Conservation (phyloP, 2,797 vertebrate species). For the Limosa lapponica region DNA sequence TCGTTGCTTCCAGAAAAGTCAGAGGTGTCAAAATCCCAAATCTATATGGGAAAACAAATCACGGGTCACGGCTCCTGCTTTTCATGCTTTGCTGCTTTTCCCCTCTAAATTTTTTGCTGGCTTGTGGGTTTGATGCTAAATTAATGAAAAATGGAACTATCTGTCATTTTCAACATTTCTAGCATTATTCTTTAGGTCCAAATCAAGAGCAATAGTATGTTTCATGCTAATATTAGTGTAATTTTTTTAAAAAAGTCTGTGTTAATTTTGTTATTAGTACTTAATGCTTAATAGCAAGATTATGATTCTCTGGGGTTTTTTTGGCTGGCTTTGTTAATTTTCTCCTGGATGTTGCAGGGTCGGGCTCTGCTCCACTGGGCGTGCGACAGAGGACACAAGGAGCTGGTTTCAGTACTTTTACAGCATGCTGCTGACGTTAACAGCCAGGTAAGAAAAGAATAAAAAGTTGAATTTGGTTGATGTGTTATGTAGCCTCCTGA, state of each 20-base stretch:
- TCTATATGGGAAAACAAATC: neutral
- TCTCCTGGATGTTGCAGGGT: conserved; percentile 81
- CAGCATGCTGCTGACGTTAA: conserved; percentile 91
- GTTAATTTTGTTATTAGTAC: neutral
- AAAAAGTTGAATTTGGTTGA: neutral
- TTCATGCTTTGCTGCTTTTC: neutral
- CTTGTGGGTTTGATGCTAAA: neutral
- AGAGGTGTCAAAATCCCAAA: neutral
- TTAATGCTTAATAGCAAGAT: neutral
- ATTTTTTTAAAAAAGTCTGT: neutral
- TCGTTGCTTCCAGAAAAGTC: neutral
- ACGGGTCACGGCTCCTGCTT: neutral
- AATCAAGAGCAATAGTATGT: neutral
- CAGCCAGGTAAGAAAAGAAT: conserved; percentile 86
- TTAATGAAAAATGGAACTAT: neutral
- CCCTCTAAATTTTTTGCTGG: neutral
- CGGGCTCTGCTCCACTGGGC: conserved; percentile 95
- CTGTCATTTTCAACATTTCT: neutral
- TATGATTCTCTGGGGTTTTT: neutral
- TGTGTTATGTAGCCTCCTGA: neutral
- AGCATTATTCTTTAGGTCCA: neutral
- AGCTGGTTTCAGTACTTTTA: conserved; percentile 90
- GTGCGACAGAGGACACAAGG: conserved; percentile 95
- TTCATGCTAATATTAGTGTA: neutral
- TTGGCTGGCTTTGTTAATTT: neutral